A percentile compares a stretch with the other conserved stretches of the same genome.
Conservation (phyloP, 1,140 invertebrate species). For the Diploscapter pachys region DNA sequence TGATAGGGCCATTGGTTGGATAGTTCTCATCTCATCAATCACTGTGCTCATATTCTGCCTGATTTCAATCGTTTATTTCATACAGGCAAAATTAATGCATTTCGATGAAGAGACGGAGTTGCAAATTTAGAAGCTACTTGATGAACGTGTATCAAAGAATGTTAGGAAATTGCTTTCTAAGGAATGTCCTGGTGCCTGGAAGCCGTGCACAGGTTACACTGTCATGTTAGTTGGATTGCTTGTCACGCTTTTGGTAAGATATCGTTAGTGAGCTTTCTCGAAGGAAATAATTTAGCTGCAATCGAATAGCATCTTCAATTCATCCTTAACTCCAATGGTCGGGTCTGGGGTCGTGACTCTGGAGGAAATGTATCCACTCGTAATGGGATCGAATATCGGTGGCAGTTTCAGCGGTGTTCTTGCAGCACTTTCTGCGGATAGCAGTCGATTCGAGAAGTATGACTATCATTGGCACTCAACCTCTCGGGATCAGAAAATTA, state of each 20-base stretch:
- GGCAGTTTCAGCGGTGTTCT: conserved; percentile 66
- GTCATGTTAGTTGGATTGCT: conserved; percentile 66
- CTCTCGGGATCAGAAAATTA: too few species aligned
- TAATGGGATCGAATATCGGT: conserved; percentile 68
- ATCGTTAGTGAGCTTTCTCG: too few species aligned
- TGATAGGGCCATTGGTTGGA: conserved; percentile 61
- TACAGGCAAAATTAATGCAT: conserved; percentile 50
- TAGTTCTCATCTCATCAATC: conserved; percentile 64
- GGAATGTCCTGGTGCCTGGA: conserved; percentile 62
- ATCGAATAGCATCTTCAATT: conserved; percentile 69
- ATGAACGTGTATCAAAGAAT: conserved; percentile 37
- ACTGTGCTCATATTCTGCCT: conserved; percentile 65
- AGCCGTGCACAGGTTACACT: conserved; percentile 64
- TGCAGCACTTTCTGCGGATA: conserved; percentile 49
- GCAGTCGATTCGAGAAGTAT: conserved; percentile 47
- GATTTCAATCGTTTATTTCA: conserved; percentile 66
- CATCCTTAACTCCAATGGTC: conserved; percentile 68
- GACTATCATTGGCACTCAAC: too few species aligned
- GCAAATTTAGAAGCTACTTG: conserved; percentile 52
- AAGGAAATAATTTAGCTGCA: conserved; percentile 56
- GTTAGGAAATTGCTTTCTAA: conserved; percentile 66
- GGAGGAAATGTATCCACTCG: conserved; percentile 68
- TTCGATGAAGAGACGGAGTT: background rate
- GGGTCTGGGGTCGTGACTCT: conserved; percentile 67
- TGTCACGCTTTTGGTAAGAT: conserved; percentile 66